These are phyloP conservation scores for Danio choprae DNA, from an alignment of 2,797 vertebrate genomes.

Conservation along the genomic window DNA sequence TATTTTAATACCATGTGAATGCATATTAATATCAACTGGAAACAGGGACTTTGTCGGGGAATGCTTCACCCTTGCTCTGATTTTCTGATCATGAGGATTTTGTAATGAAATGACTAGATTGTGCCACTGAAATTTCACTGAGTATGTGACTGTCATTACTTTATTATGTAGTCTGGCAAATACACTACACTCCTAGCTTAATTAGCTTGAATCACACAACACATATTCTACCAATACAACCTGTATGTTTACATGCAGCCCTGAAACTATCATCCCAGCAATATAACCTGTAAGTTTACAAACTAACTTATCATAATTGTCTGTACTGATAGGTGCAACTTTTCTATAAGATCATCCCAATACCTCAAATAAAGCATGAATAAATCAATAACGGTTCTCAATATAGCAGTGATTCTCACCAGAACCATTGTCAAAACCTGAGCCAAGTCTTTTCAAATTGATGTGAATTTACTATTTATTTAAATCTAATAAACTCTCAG, in stretches of 20 bases:
- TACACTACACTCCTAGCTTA: constrained; percentile 1
- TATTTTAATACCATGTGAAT: no score
- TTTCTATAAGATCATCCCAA: background rate
- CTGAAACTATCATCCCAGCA: constrained; percentile 8
- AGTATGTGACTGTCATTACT: background rate
- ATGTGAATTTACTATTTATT: background rate
- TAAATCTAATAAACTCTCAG: background rate
- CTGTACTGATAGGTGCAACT: background rate
- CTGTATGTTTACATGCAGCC: constrained; percentile 7
- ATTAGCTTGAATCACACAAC: background rate
- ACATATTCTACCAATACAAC: background rate
- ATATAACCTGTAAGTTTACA: constrained; percentile 22
- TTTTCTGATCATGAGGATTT: background rate
- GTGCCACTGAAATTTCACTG: background rate
- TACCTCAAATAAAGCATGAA: background rate
- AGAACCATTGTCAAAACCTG: background rate
- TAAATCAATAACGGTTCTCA: no score
- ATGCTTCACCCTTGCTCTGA: background rate
- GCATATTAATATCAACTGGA: no score
- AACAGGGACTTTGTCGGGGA: background rate
- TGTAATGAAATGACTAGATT: background rate
- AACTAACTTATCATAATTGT: background rate
- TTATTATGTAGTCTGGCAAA: background rate
- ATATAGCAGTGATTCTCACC: background rate
- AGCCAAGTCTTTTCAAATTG: background rate